Evolutionary conservation across 1,140 invertebrate genomes (phyloP), one percentile per base, ranked within the genome.

Genomic region (Druon quercuslanigerum): DNA sequence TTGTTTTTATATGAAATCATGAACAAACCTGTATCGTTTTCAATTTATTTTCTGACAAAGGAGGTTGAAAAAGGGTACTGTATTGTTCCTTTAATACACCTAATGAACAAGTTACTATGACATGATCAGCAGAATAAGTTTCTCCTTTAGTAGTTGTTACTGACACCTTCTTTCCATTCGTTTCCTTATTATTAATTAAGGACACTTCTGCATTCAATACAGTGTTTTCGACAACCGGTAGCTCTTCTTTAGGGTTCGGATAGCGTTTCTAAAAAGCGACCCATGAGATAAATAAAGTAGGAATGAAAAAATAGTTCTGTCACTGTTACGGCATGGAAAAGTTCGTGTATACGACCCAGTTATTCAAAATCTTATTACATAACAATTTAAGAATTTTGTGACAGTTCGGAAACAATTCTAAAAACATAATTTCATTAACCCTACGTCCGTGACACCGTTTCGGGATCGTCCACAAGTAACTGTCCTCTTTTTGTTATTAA

Each of bases 41-140:
- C 17, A 50, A 88, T 74, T 92, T 92, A 5, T 74, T 51, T 17
- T 80, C 70, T 0, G 90, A 80, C 33, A 91, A 81, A 12, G 72
- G 17, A 6, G 92, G 92, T 6, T 82, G 74, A 51, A 92, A 92
- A 14, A 92, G 75, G 7, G 80, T 85, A 1, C 78, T 33, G 71
- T 89, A 80, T 57, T 84, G 83, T 8, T 87, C 84, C 76, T 92
- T 92, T 19, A 93, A 73, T 12, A 92, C 90, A 14, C 92, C 92
- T 7, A 93, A 79, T 19, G 92, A 91, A 4, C 86, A 81, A 50
- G 92, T 92, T 16, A 91, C 82, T 71, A 93, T 92, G 4, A 92
- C 89, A 76, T 92, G 87, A 70, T 90, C 87, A 7, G 90, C 88
- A 17, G 74, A 76, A 73, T 88, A 89, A 5, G 78, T 56, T 12